phyloP scores from a whole-genome alignment of 2,888 invertebrate species.

The Gisinianus flammeolus region DNA sequence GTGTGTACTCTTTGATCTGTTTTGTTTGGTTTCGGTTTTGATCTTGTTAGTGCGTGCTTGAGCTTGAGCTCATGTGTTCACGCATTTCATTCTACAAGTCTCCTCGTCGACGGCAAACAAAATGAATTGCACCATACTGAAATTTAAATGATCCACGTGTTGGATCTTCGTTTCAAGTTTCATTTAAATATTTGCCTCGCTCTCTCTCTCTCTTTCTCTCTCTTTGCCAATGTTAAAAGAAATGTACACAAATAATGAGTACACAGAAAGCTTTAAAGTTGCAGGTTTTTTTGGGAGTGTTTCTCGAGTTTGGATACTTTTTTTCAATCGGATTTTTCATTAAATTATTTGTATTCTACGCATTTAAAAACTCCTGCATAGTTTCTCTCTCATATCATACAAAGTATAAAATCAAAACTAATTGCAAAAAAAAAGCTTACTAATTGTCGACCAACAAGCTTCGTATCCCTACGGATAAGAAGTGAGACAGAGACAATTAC shows the following conservation, averaged over 20 bases:
- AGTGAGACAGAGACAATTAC: too few relatives aligned
- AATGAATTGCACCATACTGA: slow-evolving; percentile 4
- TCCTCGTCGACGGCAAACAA: neutral
- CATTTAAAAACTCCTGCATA: too few relatives aligned
- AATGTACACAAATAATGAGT: neutral
- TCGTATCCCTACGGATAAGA: too few relatives aligned
- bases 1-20: neutral
- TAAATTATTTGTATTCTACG: too few relatives aligned
- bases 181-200: neutral
- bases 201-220: neutral
- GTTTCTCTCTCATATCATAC: too few relatives aligned
- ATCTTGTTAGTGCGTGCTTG: neutral
- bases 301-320: too few relatives aligned
- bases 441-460: too few relatives aligned
- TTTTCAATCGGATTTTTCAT: too few relatives aligned
- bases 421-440: too few relatives aligned
- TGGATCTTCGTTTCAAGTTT: neutral
- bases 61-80: neutral
- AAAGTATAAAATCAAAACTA: too few relatives aligned
- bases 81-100: neutral
- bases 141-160: slow-evolving; percentile 7
- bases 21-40: neutral
- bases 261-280: neutral
- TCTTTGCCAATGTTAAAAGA: neutral
- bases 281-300: too few relatives aligned